These are phyloP conservation scores for Gadus chalcogrammus DNA, from an alignment of 2,113 vertebrate genomes.

Conservation along the genomic window DNA sequence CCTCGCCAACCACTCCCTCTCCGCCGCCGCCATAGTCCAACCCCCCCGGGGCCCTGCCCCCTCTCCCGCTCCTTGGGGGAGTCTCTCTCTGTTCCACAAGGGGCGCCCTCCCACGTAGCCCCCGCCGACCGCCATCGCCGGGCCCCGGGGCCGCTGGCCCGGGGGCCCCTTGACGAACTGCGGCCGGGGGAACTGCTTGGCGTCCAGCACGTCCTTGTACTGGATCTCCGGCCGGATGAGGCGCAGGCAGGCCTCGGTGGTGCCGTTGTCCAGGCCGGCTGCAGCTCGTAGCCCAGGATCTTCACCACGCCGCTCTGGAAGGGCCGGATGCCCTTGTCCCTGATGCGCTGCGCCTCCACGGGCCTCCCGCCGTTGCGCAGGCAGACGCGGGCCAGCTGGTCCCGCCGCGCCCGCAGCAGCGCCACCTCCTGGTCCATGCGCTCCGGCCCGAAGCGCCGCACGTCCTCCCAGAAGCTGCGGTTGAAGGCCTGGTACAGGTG, in stretches of 20 bases:
- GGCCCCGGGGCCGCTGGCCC: slow-evolving; percentile 15
- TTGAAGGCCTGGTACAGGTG: slow-evolving; percentile 84
- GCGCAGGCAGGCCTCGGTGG: slow-evolving; percentile 72
- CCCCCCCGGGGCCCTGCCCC: slow-evolving; percentile 12
- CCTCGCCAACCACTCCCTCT: slow-evolving; percentile 59
- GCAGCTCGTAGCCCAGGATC: slow-evolving; percentile 84
- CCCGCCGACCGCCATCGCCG: slow-evolving; percentile 10
- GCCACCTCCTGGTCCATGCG: slow-evolving; percentile 76
- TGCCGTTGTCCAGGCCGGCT: slow-evolving; percentile 68
- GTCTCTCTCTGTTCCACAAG: slow-evolving; percentile 45
- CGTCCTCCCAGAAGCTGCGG: slow-evolving; percentile 80
- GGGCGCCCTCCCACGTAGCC: slow-evolving; percentile 45
- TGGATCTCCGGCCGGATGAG: slow-evolving; percentile 87
- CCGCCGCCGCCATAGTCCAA: slow-evolving; percentile 30
- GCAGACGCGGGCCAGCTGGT: slow-evolving; percentile 73
- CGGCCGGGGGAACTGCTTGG: slow-evolving; percentile 73
- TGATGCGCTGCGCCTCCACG: slow-evolving; percentile 77
- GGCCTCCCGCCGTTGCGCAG: slow-evolving; percentile 76
- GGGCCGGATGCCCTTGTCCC: slow-evolving; percentile 77
- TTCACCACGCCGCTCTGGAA: slow-evolving; percentile 84
- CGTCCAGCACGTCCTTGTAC: slow-evolving; percentile 87
- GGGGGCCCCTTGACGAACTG: slow-evolving; percentile 1
- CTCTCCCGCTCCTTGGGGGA: neutral
- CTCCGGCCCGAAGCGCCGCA: slow-evolving; percentile 72
- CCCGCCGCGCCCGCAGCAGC: slow-evolving; percentile 66